These are phyloP conservation scores for Leistus spinibarbis DNA, from an alignment of 2,888 invertebrate species.

Conservation along the genomic window DNA sequence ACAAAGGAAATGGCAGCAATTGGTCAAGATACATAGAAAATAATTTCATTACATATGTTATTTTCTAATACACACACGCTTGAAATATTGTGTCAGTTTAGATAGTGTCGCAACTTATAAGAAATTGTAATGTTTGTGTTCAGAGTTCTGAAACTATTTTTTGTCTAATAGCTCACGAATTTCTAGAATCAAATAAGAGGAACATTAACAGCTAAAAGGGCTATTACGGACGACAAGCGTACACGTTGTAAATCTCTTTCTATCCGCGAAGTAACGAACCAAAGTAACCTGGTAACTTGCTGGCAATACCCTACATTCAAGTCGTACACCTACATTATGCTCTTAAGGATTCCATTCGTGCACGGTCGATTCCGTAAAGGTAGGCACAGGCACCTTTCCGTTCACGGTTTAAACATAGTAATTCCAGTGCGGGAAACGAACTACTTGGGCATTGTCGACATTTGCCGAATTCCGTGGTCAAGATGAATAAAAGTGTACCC, in stretches of 20 bases:
- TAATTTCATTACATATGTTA: no score
- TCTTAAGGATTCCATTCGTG: slow-evolving; percentile 23
- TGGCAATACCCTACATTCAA: slow-evolving; percentile 9
- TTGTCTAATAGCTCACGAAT: no score
- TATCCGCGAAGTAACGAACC: slow-evolving; percentile 8
- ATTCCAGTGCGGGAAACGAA: slow-evolving; percentile 2
- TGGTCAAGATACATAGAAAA: no score
- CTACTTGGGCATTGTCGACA: slow-evolving; percentile 20
- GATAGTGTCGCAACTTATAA: no score
- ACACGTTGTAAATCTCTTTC: slow-evolving; percentile 4
- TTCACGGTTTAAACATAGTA: slow-evolving; percentile 20
- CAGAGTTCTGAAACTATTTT: no score
- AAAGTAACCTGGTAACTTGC: slow-evolving; percentile 23
- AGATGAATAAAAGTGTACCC: slow-evolving; percentile 15
- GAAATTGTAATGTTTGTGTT: no score
- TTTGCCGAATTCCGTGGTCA: slow-evolving; percentile 20
- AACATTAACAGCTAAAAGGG: background rate
- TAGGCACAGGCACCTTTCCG: background rate
- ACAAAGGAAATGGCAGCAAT: no score
- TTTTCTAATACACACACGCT: no score
- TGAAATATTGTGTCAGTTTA: no score
- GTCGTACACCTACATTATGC: background rate
- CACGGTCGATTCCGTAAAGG: slow-evolving; percentile 2
- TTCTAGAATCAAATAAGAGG: no score
- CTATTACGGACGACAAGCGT: background rate